A percentile compares a stretch with the other conserved stretches of the same genome.
Evolutionary conservation across 2,113 vertebrate genomes (phyloP).

Genomic region (Cochlearius cochlearius): DNA sequence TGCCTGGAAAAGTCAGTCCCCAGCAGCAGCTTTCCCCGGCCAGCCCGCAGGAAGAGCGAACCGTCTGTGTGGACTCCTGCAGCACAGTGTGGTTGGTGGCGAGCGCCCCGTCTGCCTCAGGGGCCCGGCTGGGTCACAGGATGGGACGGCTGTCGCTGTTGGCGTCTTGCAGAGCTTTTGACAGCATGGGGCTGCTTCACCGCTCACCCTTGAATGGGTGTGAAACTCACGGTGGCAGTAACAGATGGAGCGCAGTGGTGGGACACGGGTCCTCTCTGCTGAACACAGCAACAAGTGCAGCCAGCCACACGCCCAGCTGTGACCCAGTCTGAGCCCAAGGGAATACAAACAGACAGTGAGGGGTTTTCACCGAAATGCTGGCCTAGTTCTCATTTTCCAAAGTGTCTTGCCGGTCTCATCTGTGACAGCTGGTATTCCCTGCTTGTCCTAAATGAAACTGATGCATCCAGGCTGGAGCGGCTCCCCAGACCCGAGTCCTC

Average conservation of each 20-base stretch:
- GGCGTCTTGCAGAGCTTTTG: rapidly evolving
- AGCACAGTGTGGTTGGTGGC: background rate
- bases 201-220: background rate
- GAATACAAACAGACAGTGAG: background rate
- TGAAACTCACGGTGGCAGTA: background rate
- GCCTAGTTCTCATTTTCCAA: background rate
- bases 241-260: background rate
- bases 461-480: background rate
- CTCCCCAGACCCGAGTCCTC: background rate
- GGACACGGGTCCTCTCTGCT: background rate
- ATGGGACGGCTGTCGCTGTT: too few species aligned
- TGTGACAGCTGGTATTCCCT: background rate
- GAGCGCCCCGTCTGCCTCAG: background rate
- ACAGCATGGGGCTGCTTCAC: too few species aligned
- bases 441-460: background rate
- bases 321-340: background rate
- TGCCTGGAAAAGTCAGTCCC: background rate
- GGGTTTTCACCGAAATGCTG: background rate
- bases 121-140: background rate
- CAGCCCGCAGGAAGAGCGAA: background rate
- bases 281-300: background rate
- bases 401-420: background rate
- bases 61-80: background rate
- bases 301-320: background rate
- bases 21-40: too few species aligned